Conservation (phyloP, 2,797 vertebrate species). For the Mus caroli region DNA sequence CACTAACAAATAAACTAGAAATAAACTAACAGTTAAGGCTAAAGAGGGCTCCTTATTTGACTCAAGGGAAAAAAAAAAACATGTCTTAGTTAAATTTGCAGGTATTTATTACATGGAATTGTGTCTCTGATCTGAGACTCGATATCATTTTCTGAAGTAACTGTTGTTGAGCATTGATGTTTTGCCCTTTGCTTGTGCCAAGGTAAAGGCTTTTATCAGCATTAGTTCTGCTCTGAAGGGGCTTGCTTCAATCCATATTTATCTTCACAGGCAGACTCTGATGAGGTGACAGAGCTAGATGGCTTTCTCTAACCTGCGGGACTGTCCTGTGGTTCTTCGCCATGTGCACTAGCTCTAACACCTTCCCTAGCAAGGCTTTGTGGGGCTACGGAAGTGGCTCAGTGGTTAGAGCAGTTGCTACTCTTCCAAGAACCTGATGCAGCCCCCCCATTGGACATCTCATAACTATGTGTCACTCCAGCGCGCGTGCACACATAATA, state of each 20-base stretch:
- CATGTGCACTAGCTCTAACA: not conserved
- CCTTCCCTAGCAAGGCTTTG: not conserved
- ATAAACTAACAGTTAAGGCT: not conserved
- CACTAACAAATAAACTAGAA: not conserved
- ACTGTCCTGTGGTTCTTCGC: not conserved
- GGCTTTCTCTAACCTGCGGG: not conserved
- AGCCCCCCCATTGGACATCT: too few relatives aligned
- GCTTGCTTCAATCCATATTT: not conserved
- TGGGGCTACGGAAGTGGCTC: not conserved
- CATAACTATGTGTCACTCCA: not conserved
- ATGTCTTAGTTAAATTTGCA: constrained; percentile 6
- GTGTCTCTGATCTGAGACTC: not conserved
- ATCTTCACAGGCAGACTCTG: not conserved
- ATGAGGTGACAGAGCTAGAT: not conserved
- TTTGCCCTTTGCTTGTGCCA: not conserved
- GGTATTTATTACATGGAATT: not conserved
- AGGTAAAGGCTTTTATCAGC: not conserved
- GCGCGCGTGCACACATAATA: not conserved
- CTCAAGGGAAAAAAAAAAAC: not conserved
- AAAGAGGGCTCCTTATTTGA: not conserved
- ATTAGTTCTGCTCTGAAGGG: not conserved
- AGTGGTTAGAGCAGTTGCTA: not conserved
- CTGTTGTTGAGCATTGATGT: not conserved
- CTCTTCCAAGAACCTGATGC: not conserved
- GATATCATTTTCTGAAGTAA: not conserved